phyloP scores from a whole-genome alignment of 2,888 invertebrate genomes.

The Empis stercorea region DNA sequence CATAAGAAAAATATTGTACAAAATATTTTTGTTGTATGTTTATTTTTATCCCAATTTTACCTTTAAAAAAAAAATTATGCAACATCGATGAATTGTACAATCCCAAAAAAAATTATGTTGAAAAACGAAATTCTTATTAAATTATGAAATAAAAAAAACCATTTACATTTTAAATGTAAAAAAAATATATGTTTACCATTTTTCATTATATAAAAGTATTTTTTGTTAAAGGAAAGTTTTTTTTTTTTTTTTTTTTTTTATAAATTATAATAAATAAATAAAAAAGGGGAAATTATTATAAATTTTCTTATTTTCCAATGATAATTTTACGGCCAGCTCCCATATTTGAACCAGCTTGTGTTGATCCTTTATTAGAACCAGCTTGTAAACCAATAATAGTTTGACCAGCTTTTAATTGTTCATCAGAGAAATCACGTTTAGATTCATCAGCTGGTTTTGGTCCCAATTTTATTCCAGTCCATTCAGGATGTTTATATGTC shows the following conservation, averaged over 20 bases:
- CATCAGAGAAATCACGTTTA: slow-evolving; percentile 89
- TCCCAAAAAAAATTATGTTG: no score
- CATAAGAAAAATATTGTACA: no score
- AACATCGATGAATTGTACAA: no score
- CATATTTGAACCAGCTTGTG: slow-evolving; percentile 80
- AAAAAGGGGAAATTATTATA: not conserved
- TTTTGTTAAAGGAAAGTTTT: no score
- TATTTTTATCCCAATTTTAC: no score
- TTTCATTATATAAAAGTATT: no score
- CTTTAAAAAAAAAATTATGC: no score
- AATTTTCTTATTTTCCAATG: slow-evolving; percentile 62
- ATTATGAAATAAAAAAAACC: not conserved
- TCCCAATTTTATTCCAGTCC: slow-evolving; percentile 78
- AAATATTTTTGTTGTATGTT: no score
- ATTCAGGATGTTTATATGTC: slow-evolving; percentile 77
- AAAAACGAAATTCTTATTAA: not conserved
- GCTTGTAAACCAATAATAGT: slow-evolving; percentile 87
- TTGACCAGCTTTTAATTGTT: slow-evolving; percentile 78
- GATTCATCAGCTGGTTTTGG: slow-evolving; percentile 90
- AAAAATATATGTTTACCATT: not conserved
- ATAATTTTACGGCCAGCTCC: slow-evolving; percentile 85
- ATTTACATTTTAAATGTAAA: not conserved
- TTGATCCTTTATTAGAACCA: slow-evolving; percentile 91
- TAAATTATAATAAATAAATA: not conserved
- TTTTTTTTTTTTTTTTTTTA: not conserved